Conservation (phyloP, 2,888 invertebrate species). For the Dorcus hopei region DNA sequence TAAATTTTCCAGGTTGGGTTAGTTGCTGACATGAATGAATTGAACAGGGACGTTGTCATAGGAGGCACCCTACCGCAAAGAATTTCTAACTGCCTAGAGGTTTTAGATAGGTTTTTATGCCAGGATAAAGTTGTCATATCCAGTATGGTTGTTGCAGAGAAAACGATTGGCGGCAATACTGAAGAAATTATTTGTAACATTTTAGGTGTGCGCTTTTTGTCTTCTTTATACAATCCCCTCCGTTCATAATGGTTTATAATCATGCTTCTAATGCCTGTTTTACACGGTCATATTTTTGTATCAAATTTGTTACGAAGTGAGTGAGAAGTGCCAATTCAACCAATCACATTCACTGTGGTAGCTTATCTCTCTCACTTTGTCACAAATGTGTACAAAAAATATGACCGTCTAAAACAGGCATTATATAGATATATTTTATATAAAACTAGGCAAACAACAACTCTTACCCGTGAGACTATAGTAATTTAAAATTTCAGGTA, state of each 20-base stretch:
- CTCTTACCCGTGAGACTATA: too few species aligned
- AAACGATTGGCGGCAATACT: constrained; percentile 54
- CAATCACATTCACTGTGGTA: too few species aligned
- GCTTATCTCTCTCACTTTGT: too few species aligned
- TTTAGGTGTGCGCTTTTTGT: constrained; percentile 68
- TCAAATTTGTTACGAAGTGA: too few species aligned
- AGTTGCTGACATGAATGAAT: constrained; percentile 45
- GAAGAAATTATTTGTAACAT: constrained; percentile 63
- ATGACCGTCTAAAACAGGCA: too few species aligned
- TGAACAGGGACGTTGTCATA: constrained; percentile 42
- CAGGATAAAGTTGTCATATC: constrained; percentile 66
- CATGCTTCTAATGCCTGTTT: too few species aligned
- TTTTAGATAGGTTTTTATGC: constrained; percentile 67
- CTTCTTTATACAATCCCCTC: constrained; percentile 52
- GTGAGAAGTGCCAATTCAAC: too few species aligned
- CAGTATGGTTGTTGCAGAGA: constrained; percentile 87
- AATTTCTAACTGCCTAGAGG: constrained; percentile 61
- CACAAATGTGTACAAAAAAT: too few species aligned
- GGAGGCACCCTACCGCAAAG: constrained; percentile 67
- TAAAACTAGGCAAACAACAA: too few species aligned
- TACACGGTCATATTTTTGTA: too few species aligned
- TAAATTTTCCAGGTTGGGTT: constrained; percentile 34
- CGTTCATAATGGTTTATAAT: too few species aligned
- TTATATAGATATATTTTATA: too few species aligned
- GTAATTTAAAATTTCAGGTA: constrained; percentile 43